These are phyloP conservation scores for Caenorhabditis inopinata DNA, from an alignment of 1,140 invertebrate species.

Conservation along the genomic window DNA sequence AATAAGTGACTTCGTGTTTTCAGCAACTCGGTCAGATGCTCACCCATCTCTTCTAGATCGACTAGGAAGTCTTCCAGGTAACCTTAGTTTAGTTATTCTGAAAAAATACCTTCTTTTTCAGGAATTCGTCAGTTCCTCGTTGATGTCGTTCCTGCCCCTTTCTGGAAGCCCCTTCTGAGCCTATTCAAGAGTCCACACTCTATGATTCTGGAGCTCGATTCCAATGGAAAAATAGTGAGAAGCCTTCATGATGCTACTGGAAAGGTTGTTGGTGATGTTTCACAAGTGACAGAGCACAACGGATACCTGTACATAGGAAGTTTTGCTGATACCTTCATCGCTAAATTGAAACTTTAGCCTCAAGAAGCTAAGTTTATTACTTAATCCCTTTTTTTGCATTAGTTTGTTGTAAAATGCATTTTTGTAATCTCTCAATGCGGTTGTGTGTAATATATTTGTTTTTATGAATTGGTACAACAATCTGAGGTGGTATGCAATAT, in stretches of 20 bases:
- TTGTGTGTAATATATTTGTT: too few relatives aligned
- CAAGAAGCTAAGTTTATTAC: too few relatives aligned
- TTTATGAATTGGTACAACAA: too few relatives aligned
- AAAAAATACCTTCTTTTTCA: neutral
- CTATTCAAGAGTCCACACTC: slow-evolving; percentile 66
- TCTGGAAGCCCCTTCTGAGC: slow-evolving; percentile 57
- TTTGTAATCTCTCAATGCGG: too few relatives aligned
- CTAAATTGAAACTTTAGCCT: neutral
- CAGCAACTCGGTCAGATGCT: neutral
- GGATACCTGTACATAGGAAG: neutral
- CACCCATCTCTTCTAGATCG: neutral
- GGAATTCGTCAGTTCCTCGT: slow-evolving; percentile 47
- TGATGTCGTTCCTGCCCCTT: slow-evolving; percentile 44
- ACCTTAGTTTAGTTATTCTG: neutral
- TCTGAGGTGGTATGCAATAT: too few relatives aligned
- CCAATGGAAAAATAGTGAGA: slow-evolving; percentile 65
- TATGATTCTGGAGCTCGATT: slow-evolving; percentile 67
- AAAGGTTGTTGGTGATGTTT: slow-evolving; percentile 60
- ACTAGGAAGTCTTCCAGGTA: neutral
- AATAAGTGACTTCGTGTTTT: neutral
- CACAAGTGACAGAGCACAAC: slow-evolving; percentile 59
- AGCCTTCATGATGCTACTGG: slow-evolving; percentile 67
- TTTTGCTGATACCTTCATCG: neutral
- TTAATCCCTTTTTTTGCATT: too few relatives aligned
- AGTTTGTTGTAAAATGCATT: too few relatives aligned